Conservation (phyloP, 2,888 invertebrate genomes). For the Nomada ruficornis region DNA sequence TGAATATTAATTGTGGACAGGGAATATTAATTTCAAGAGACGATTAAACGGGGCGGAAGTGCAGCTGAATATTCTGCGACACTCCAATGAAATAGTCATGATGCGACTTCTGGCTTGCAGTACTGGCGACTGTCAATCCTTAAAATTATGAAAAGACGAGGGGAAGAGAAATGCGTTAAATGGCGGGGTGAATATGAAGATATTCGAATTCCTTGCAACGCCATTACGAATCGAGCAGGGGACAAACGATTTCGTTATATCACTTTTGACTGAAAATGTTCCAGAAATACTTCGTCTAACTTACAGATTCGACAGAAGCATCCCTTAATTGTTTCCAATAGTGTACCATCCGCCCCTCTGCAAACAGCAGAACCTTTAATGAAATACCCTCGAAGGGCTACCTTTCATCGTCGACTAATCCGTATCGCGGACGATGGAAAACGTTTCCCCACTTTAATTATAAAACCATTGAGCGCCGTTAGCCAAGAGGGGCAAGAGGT, state of each 20-base stretch:
- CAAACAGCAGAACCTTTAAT: slow-evolving; percentile 28
- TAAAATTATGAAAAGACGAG: too few relatives aligned
- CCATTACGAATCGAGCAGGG: too few relatives aligned
- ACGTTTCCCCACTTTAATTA: slow-evolving; percentile 42
- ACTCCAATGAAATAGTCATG: too few relatives aligned
- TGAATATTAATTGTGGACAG: background rate
- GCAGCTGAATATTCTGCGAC: too few relatives aligned
- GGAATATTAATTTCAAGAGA: background rate
- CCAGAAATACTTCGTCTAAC: background rate
- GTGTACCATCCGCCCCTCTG: too few relatives aligned
- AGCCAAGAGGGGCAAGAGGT: background rate
- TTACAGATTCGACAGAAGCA: background rate
- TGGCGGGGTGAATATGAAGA: too few relatives aligned
- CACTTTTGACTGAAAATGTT: background rate
- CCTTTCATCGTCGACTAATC: background rate
- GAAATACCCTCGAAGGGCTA: slow-evolving; percentile 22
- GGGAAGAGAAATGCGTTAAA: too few relatives aligned
- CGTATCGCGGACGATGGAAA: slow-evolving; percentile 9
- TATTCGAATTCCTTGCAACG: too few relatives aligned
- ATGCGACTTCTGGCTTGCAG: too few relatives aligned
- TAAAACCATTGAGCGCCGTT: slow-evolving; percentile 4
- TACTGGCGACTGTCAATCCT: too few relatives aligned
- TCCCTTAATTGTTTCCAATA: slow-evolving; percentile 3
- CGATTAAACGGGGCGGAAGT: background rate
- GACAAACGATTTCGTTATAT: too few relatives aligned